Evolutionary conservation across 2,888 invertebrate genomes (phyloP).

Genomic region (Rhingia campestris): DNA sequence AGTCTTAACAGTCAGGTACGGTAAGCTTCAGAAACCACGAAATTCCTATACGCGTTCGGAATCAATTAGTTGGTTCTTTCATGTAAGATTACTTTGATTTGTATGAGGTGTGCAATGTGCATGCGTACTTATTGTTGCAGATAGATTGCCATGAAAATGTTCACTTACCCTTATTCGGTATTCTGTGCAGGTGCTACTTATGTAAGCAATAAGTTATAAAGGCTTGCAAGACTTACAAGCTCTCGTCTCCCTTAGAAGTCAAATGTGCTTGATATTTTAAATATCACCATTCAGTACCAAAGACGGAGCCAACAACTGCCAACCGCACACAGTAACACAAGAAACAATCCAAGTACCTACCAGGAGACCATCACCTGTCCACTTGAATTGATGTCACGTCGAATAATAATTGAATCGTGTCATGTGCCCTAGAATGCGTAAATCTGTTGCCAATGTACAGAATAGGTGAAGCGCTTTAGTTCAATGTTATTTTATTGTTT

Average conservation of each 20-base stretch:
- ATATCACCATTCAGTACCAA: conserved; percentile 22
- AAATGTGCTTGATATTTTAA: conserved; percentile 57
- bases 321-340: conserved; percentile 43
- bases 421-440: conserved; percentile 69
- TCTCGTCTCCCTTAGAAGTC: conserved; percentile 55
- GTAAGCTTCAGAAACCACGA: conserved; percentile 58
- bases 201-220: conserved; percentile 56
- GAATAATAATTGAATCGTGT: conserved; percentile 67
- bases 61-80: conserved; percentile 64
- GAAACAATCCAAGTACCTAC: conserved; percentile 39
- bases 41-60: conserved; percentile 64
- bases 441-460: conserved; percentile 60
- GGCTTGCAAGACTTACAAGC: conserved; percentile 53
- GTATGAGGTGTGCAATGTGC: conserved; percentile 28
- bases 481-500: conserved; percentile 25
- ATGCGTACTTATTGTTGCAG: conserved; percentile 16
- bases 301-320: conserved; percentile 25
- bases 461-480: conserved; percentile 27
- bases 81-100: conserved; percentile 64
- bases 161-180: conserved; percentile 57
- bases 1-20: conserved; percentile 39
- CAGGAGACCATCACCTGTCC: conserved; percentile 53
- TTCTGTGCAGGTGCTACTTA: conserved; percentile 59
- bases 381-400: conserved; percentile 64
- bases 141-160: conserved; percentile 47